Base-by-base conservation (phyloP, 2,797 vertebrate species). In the Falco berigora region DNA sequence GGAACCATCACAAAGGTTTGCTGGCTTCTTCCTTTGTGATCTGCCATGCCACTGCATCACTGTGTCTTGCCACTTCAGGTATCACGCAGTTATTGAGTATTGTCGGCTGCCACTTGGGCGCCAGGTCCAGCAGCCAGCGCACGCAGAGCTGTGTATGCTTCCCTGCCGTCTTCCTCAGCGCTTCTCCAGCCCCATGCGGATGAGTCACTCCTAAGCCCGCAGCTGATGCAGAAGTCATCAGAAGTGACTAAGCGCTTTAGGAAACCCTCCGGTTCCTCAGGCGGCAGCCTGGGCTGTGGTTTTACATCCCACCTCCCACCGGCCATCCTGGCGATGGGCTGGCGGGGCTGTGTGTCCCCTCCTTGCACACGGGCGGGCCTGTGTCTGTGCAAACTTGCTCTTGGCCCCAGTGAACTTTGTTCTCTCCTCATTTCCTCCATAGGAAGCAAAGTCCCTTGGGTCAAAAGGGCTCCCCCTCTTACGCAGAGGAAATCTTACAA, bases 161-260 rank as follows among this genome's bases (percentile, higher is more conserved):
- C 32, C 75, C 56, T 72, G 61, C 81, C 24, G 2, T 49, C 93
- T 47, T 88, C 62, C 64, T 36, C 14, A 64, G 53, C 6, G 5
- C 91, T 81, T 75, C 75, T 63, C 40, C 49, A 80, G 53, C 56
- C 66, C 66, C 22, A 8, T 5, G 9, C 3, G 8, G 64, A 66
- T 96, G 93, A 97, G 68, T 97, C 93, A 85, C 59, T 88, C 63
- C 69, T 28, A 61, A 90, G 90, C 67, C 63, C n/a, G 8, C 40
- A 63, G 75, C 75, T 86, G 74, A 89, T 77, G 71, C 50, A 86
- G 69, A 44, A 71, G 52, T 44, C 78, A 64, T 88, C 86, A 68
- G 66, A 82, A 82, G 68, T 95, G 96, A 97, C 67, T 58, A 68
- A 96, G 86, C 68, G 64, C 50, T 80, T 86, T n/a, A 84, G 82